A percentile compares a stretch with the other conserved stretches of the same genome.
These are phyloP conservation scores for Physocephala rufipes DNA, from an alignment of 2,888 invertebrate species.

Conservation along the genomic window DNA sequence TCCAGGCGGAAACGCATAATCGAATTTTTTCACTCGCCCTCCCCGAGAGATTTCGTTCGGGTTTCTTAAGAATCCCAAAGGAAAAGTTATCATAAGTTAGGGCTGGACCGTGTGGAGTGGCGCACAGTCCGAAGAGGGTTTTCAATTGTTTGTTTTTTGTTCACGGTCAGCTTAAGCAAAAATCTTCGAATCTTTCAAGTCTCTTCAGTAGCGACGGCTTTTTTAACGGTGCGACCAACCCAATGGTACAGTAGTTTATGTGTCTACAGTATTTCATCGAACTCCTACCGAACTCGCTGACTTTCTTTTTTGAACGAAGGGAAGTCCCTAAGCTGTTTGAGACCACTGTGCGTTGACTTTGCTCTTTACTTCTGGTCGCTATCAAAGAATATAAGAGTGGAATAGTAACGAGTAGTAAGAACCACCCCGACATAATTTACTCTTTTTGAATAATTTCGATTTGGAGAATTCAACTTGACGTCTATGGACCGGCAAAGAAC, in stretches of 20 bases:
- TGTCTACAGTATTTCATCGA: too few relatives aligned
- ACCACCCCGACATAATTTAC: slow-evolving; percentile 42
- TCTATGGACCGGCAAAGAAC: slow-evolving; percentile 42
- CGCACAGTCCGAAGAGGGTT: background rate
- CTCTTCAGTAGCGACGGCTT: slow-evolving; percentile 21
- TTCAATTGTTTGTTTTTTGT: background rate
- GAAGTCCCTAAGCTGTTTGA: too few relatives aligned
- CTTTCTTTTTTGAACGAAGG: too few relatives aligned
- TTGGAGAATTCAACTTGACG: slow-evolving; percentile 53
- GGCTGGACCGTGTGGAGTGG: background rate
- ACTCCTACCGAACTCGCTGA: too few relatives aligned
- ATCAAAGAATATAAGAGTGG: too few relatives aligned
- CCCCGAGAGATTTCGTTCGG: background rate
- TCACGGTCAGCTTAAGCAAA: slow-evolving; percentile 8
- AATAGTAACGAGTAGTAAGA: too few relatives aligned
- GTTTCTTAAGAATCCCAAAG: too few relatives aligned
- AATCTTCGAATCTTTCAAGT: slow-evolving; percentile 5
- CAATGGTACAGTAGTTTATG: too few relatives aligned
- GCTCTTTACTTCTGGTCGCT: too few relatives aligned
- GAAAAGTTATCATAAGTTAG: background rate
- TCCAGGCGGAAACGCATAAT: slow-evolving; percentile 36
- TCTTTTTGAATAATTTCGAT: slow-evolving; percentile 64
- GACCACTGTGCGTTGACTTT: too few relatives aligned
- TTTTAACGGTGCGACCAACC: slow-evolving; percentile 20
- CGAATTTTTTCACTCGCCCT: slow-evolving; percentile 30